Conservation (phyloP, 1,140 invertebrate genomes). For the Achatina immaculata region DNA sequence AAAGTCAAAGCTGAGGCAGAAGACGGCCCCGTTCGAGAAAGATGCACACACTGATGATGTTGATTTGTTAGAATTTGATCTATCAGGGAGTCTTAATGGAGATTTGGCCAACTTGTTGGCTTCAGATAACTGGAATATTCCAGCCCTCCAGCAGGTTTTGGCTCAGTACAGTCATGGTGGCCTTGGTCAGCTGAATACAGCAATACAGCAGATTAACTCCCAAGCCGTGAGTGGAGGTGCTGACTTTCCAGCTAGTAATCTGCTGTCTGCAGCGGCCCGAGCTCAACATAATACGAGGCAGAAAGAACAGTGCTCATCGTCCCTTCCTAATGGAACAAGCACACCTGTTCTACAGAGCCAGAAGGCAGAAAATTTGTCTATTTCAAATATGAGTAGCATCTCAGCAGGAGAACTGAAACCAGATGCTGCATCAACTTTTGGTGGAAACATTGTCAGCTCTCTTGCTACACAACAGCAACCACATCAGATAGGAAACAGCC, state of each 20-base stretch:
- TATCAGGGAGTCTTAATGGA: neutral
- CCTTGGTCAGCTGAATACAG: conserved; percentile 5
- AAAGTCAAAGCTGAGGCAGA: neutral
- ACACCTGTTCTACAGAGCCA: neutral
- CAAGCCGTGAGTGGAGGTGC: neutral
- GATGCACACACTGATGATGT: neutral
- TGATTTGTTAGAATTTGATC: neutral
- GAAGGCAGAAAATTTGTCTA: neutral
- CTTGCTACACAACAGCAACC: neutral
- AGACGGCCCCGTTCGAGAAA: neutral
- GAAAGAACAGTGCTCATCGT: neutral
- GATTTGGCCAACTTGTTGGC: conserved; percentile 24
- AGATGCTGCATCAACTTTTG: neutral
- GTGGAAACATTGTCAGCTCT: neutral
- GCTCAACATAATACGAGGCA: conserved; percentile 15
- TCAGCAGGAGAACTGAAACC: neutral
- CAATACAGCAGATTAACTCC: conserved; percentile 9
- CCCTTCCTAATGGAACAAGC: neutral
- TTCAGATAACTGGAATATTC: conserved; percentile 36
- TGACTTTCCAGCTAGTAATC: conserved; percentile 33
- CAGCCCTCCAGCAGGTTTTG: conserved; percentile 30
- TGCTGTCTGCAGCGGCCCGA: conserved; percentile 18
- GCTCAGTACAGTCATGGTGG: conserved; percentile 20
- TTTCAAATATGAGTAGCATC: neutral
- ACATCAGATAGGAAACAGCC: neutral